A percentile compares a stretch with the other conserved stretches of the same genome.
Evolutionary conservation across 1,140 invertebrate species (phyloP).

Genomic region (Aphelinus certus): DNA sequence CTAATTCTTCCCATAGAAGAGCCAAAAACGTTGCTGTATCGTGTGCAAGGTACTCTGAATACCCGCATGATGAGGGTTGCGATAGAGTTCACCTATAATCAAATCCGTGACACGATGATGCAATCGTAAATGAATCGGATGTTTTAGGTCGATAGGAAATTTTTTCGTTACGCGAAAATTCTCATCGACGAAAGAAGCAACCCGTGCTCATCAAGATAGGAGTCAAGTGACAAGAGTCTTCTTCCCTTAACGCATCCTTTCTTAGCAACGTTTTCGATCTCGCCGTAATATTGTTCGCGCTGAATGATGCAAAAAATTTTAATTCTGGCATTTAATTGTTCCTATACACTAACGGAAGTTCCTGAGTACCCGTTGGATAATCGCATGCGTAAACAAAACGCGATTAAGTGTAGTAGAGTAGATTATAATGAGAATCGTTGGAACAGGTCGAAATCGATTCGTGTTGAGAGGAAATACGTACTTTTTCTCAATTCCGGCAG

Average conservation of each 20-base stretch:
- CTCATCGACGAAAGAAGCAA: slow-evolving; percentile 49
- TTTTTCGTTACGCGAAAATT: slow-evolving; percentile 47
- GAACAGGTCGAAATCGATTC: not conserved
- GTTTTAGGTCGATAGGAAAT: slow-evolving; percentile 17
- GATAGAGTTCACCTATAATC: slow-evolving; percentile 37
- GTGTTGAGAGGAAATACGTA: not conserved
- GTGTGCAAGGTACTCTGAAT: slow-evolving; percentile 25
- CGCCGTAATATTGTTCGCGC: not conserved
- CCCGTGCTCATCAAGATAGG: slow-evolving; percentile 49
- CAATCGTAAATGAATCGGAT: slow-evolving; percentile 42
- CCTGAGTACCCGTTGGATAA: not conserved
- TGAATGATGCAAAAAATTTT: not conserved
- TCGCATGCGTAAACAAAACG: not conserved
- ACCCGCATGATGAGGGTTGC: slow-evolving; percentile 13
- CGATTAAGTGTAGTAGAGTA: not conserved
- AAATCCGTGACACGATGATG: slow-evolving; percentile 38
- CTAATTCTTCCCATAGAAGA: slow-evolving; percentile 8
- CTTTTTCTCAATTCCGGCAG: not conserved
- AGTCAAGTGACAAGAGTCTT: slow-evolving; percentile 35
- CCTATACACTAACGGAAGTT: not conserved
- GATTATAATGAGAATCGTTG: not conserved
- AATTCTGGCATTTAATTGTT: not conserved
- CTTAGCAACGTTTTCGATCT: not conserved
- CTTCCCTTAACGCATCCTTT: not conserved
- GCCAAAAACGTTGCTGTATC: slow-evolving; percentile 14